These are phyloP conservation scores for Melitaea cinxia DNA, from an alignment of 1,140 invertebrate genomes.

Conservation along the genomic window DNA sequence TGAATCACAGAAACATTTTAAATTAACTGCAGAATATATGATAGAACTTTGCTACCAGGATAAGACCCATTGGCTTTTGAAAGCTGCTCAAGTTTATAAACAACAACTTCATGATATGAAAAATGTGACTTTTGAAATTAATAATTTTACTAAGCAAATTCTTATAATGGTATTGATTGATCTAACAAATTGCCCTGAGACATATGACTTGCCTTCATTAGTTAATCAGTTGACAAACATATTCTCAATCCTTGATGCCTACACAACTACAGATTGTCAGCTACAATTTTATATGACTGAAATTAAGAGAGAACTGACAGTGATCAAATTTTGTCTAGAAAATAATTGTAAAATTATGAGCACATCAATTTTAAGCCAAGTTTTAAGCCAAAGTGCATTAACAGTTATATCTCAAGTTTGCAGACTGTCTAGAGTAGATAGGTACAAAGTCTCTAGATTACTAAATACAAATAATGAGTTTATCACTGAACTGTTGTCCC, in stretches of 20 bases:
- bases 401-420: conserved; percentile 80
- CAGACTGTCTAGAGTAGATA: conserved; percentile 73
- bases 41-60: conserved; percentile 75
- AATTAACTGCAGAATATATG: conserved; percentile 76
- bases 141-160: conserved; percentile 76
- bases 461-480: conserved; percentile 75
- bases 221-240: conserved; percentile 73
- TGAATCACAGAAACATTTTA: conserved; percentile 68
- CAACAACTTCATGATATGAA: conserved; percentile 71
- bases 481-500: conserved; percentile 59
- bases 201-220: conserved; percentile 68
- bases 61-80: conserved; percentile 75
- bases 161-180: conserved; percentile 77
- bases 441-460: conserved; percentile 76
- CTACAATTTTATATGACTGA: conserved; percentile 77
- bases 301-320: conserved; percentile 75
- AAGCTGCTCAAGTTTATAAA: conserved; percentile 74
- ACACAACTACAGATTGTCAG: conserved; percentile 66
- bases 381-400: conserved; percentile 72
- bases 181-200: conserved; percentile 72
- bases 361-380: conserved; percentile 72
- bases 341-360: conserved; percentile 77
- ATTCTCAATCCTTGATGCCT: conserved; percentile 75
- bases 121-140: conserved; percentile 75
- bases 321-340: conserved; percentile 78